These are phyloP conservation scores for Pyrocoelia pectoralis DNA, from an alignment of 2,888 invertebrate genomes.

Conservation along the genomic window DNA sequence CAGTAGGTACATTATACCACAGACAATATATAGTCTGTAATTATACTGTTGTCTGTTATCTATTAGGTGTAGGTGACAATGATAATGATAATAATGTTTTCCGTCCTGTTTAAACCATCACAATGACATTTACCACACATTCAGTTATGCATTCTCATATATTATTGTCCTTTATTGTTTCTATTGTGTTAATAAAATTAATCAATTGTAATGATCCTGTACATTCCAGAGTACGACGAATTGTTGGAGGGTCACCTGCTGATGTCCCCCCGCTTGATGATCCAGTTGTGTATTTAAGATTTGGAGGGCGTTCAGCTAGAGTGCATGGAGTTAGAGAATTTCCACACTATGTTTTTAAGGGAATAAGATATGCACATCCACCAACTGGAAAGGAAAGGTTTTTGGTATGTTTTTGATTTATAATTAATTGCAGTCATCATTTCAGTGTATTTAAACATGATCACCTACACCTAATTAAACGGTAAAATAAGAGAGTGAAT, in stretches of 20 bases:
- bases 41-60: no score
- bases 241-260: constrained; percentile 75
- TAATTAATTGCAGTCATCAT: no score
- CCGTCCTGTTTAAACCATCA: constrained; percentile 3
- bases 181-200: constrained; percentile 17
- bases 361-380: constrained; percentile 73
- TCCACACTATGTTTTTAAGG: constrained; percentile 74
- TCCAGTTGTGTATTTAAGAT: constrained; percentile 73
- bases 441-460: no score
- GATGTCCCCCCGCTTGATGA: constrained; percentile 74
- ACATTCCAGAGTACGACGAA: constrained; percentile 53
- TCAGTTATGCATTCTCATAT: not conserved
- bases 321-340: constrained; percentile 70
- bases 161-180: not conserved
- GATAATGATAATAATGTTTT: constrained; percentile 18
- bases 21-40: no score
- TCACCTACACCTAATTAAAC: no score
- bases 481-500: no score
- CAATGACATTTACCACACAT: no score
- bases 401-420: no score
- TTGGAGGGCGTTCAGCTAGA: constrained; percentile 68
- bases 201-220: not conserved
- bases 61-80: constrained; percentile 11
- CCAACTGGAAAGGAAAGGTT: constrained; percentile 68
- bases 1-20: no score